A percentile compares a stretch with the other conserved stretches of the same genome.
Conservation (phyloP, 2,888 invertebrate species). For the Agriopis aurantiaria region DNA sequence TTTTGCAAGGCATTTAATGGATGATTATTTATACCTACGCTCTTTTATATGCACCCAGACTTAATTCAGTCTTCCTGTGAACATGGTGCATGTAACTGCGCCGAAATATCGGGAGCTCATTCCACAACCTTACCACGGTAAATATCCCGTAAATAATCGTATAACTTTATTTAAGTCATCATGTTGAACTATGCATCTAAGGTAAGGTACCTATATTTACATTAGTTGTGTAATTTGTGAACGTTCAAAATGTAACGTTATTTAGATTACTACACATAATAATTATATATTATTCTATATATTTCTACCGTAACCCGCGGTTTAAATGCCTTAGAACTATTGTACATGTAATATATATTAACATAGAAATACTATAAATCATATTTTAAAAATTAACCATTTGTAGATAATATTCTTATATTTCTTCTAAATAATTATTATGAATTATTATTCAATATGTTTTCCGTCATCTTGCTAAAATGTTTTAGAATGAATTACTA, state of each 20-base stretch:
- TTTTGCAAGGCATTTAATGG: no score
- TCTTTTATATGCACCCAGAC: neutral
- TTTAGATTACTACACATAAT: conserved; percentile 46
- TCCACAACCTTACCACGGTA: no score
- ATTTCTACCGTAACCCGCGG: conserved; percentile 62
- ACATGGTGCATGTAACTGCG: no score
- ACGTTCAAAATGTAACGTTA: conserved; percentile 49
- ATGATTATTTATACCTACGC: no score
- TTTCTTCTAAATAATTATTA: conserved; percentile 17
- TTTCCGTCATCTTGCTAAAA: neutral
- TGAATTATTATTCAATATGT: neutral
- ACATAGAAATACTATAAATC: conserved; percentile 39
- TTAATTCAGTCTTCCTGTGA: no score
- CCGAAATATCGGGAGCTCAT: no score
- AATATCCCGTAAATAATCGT: no score
- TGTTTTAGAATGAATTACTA: neutral
- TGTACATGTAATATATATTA: conserved; percentile 31
- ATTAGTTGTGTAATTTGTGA: conserved; percentile 62
- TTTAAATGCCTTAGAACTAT: conserved; percentile 74
- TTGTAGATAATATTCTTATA: conserved; percentile 28
- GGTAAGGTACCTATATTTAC: conserved; percentile 61
- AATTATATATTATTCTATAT: conserved; percentile 44
- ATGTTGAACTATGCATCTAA: conserved; percentile 50
- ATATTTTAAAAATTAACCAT: conserved; percentile 30
- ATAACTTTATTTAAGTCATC: conserved; percentile 4